A percentile compares a stretch with the other conserved stretches of the same genome.
These are phyloP conservation scores for Hystrix cristata DNA, from an alignment of 2,113 vertebrate genomes.

Conservation along the genomic window DNA sequence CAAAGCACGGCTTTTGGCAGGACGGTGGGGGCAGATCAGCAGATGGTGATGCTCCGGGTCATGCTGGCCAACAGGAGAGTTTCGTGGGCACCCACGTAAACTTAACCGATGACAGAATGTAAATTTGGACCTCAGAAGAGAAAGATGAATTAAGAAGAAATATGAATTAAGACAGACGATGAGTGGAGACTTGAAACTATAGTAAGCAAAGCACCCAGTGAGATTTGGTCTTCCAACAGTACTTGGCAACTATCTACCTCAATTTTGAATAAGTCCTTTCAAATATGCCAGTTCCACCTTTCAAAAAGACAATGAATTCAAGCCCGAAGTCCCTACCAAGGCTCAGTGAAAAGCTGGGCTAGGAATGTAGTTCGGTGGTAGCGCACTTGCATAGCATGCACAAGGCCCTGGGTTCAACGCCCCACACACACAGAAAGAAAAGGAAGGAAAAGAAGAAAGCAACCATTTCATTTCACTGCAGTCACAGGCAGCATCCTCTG, in stretches of 20 bases:
- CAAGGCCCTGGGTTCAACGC: background rate
- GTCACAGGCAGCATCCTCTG: background rate
- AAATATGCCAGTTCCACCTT: background rate
- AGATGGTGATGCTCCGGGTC: no score
- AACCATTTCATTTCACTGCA: background rate
- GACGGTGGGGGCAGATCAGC: background rate
- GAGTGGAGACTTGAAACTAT: fast-evolving
- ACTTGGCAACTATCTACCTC: background rate
- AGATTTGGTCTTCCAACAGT: background rate
- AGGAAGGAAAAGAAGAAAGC: background rate
- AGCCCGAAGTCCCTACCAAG: background rate
- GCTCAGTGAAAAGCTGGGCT: background rate
- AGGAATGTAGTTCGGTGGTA: background rate
- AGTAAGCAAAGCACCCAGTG: background rate
- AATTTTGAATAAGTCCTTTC: background rate
- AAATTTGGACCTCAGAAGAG: background rate
- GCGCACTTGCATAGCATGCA: background rate
- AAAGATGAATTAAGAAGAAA: background rate
- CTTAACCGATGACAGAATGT: background rate
- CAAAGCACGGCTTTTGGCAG: background rate
- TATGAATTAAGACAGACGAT: background rate
- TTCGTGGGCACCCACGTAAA: background rate
- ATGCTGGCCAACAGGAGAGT: fast-evolving
- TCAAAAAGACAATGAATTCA: slow-evolving; percentile 1
- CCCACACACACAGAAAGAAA: background rate